Conservation (phyloP, 2,113 vertebrate species). For the Manacus vitellinus region DNA sequence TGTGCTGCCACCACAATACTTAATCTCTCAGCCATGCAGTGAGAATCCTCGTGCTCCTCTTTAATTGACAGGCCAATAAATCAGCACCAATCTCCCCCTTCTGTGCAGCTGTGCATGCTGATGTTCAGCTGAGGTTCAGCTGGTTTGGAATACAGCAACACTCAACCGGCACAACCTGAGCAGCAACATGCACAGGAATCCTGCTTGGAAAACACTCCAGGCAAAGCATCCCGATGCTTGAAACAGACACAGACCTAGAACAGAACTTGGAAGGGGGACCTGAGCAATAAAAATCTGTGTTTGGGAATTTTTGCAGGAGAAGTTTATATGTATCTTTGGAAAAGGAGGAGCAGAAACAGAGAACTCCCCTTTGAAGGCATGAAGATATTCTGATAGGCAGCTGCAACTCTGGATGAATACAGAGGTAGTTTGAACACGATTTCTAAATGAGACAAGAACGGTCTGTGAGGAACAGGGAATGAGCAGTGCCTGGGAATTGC, state of each 20-base stretch:
- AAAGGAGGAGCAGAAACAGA: not conserved
- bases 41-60: not conserved
- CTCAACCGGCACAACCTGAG: not conserved
- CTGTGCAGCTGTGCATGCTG: not conserved
- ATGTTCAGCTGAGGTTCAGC: constrained; percentile 27
- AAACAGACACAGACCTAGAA: not conserved
- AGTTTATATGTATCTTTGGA: not conserved
- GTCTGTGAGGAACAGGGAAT: not conserved
- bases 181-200: not conserved
- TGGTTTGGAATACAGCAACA: not conserved
- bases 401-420: not conserved
- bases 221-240: not conserved
- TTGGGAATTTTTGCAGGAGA: not conserved
- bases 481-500: not conserved
- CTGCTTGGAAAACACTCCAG: not conserved
- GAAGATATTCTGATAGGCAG: not conserved
- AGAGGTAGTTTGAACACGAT: not conserved
- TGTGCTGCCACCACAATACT: constrained; percentile 12
- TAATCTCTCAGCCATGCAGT: not conserved
- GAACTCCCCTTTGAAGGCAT: not conserved
- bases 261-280: not conserved
- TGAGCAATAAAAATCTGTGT: not conserved
- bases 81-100: constrained; percentile 13
- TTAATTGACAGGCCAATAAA: constrained; percentile 53
- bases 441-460: not conserved